Evolutionary conservation across 2,113 vertebrate species (phyloP).

Genomic region (Amia ocellicauda): DNA sequence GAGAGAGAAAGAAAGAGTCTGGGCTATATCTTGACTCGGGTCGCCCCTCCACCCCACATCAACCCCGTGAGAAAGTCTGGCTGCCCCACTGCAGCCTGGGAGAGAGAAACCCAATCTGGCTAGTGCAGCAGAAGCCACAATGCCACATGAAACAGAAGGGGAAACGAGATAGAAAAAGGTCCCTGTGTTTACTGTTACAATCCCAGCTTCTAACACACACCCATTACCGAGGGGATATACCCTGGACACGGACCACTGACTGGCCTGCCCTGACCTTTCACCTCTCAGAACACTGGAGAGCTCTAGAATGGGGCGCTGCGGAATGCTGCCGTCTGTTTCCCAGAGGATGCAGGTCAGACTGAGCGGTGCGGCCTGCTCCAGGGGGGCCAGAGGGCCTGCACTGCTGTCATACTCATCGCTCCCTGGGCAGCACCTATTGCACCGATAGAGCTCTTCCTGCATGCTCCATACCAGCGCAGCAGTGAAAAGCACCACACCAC

Average conservation of each 20-base stretch:
- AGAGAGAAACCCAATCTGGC: not conserved
- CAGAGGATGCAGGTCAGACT: too few species aligned
- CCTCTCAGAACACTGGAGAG: not conserved
- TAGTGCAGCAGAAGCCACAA: not conserved
- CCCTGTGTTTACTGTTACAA: not conserved
- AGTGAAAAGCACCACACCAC: too few species aligned
- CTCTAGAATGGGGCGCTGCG: not conserved
- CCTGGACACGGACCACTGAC: not conserved
- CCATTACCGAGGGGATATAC: not conserved
- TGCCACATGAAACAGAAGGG: not conserved
- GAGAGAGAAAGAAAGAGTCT: slow-evolving; percentile 6
- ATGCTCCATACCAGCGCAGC: too few species aligned
- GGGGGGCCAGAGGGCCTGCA: not conserved
- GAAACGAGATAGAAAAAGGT: not conserved
- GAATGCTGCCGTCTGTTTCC: too few species aligned
- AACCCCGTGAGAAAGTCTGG: too few species aligned
- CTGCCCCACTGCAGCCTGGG: slow-evolving; percentile 5
- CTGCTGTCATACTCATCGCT: not conserved
- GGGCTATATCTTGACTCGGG: not conserved
- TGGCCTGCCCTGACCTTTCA: not conserved
- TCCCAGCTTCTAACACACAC: not conserved
- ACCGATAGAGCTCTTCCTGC: not conserved
- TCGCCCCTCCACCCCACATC: not conserved
- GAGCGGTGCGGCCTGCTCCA: not conserved
- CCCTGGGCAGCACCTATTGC: not conserved